Percentiles rank a stretch among this genome's conserved stretches.
Evolutionary conservation across 2,888 invertebrate species (phyloP).

Genomic region (Eupeodes luniger): DNA sequence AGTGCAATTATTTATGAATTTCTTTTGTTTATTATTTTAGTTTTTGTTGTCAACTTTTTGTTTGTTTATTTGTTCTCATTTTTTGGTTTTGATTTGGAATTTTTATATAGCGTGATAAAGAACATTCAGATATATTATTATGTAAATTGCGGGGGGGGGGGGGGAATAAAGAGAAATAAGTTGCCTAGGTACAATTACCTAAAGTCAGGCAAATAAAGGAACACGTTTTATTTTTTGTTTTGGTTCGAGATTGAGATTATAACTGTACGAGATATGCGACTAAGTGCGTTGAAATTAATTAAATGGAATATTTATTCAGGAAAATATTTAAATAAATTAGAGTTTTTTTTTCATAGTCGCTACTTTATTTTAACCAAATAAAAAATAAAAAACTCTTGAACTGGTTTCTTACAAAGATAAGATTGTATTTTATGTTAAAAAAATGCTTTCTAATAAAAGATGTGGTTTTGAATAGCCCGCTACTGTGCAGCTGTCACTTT

Average conservation of each 20-base stretch:
- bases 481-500: too few relatives aligned
- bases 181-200: neutral
- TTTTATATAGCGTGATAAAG: constrained; percentile 28
- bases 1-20: constrained; percentile 38
- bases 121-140: constrained; percentile 21
- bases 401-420: too few relatives aligned
- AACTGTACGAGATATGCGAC: neutral
- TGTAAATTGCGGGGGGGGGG: neutral
- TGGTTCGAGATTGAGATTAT: neutral
- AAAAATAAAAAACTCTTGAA: too few relatives aligned
- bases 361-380: too few relatives aligned
- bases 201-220: neutral
- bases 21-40: neutral
- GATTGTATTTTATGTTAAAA: too few relatives aligned
- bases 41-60: neutral
- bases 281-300: neutral
- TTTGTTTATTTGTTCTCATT: neutral
- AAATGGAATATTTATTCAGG: neutral
- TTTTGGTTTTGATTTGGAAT: neutral
- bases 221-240: neutral
- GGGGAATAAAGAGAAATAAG: neutral
- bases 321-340: neutral
- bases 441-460: too few relatives aligned
- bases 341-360: too few relatives aligned
- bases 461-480: too few relatives aligned